A percentile compares a stretch with the other conserved stretches of the same genome.
phyloP scores from a whole-genome alignment of 2,888 invertebrate species.

The Ctena decussata region DNA sequence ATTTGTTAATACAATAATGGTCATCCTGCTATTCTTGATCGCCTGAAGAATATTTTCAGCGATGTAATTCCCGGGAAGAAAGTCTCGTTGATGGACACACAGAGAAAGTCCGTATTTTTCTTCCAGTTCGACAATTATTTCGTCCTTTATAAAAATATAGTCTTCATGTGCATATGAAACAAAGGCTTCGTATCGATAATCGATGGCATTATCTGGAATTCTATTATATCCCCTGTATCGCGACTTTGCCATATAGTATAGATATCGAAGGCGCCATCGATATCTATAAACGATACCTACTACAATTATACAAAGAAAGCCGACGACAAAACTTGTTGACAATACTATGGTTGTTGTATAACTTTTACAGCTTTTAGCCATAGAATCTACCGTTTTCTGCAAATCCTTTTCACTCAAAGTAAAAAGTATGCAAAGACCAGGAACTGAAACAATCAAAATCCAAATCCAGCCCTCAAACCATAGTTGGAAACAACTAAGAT shows the following conservation, averaged over 20 bases:
- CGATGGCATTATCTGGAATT: neutral
- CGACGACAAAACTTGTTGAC: conserved; percentile 16
- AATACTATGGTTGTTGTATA: conserved; percentile 1
- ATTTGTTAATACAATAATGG: conserved; percentile 62
- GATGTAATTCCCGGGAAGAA: conserved; percentile 65
- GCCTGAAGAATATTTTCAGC: conserved; percentile 68
- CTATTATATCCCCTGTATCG: conserved; percentile 29
- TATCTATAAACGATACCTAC: conserved; percentile 45
- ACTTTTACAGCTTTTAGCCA: conserved; percentile 13
- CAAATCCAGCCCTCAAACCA: no score
- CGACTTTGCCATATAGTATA: conserved; percentile 38
- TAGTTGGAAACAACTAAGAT: no score
- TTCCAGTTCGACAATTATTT: conserved; percentile 31
- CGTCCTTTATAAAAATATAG: conserved; percentile 20
- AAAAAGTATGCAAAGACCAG: no score
- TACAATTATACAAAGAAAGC: conserved; percentile 34
- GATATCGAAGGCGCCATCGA: conserved; percentile 64
- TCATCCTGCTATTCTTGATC: conserved; percentile 67
- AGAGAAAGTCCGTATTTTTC: conserved; percentile 44
- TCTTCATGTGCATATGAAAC: conserved; percentile 52
- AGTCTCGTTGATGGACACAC: conserved; percentile 69
- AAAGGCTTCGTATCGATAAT: conserved; percentile 46
- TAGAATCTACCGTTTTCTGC: neutral
- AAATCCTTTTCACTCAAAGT: neutral
- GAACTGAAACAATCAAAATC: no score